Evolutionary conservation across 2,797 vertebrate species (phyloP).

Genomic region (Microctenopoma stevenorrisi): DNA sequence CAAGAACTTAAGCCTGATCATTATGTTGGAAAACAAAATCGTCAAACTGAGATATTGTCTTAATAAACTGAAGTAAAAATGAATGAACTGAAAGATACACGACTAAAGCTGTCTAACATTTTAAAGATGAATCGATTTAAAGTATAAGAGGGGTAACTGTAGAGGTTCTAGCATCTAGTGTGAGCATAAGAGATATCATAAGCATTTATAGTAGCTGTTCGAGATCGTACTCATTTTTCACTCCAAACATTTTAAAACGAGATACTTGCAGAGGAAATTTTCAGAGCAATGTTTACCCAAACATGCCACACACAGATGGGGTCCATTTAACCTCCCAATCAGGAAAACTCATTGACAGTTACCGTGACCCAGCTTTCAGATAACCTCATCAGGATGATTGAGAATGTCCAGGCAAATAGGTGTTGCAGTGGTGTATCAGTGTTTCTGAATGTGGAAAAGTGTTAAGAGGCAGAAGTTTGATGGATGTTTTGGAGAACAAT

Average conservation of each 20-base stretch:
- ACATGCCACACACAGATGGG: neutral
- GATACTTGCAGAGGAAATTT: neutral
- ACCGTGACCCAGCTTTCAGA: too few relatives aligned
- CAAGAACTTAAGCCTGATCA: conserved; percentile 34
- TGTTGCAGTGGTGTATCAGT: neutral
- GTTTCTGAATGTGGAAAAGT: neutral
- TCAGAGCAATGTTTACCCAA: neutral
- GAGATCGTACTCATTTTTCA: neutral
- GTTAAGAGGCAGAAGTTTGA: neutral
- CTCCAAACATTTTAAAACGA: too few relatives aligned
- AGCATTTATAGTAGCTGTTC: neutral
- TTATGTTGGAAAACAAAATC: neutral
- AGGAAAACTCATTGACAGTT: neutral
- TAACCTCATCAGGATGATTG: too few relatives aligned
- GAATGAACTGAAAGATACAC: neutral
- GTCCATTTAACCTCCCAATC: conserved; percentile 13
- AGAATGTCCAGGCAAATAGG: neutral
- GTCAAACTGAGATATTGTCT: conserved; percentile 4
- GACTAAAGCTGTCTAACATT: neutral
- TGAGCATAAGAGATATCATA: neutral
- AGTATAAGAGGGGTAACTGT: neutral
- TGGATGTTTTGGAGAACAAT: neutral
- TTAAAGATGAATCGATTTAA: conserved; percentile 16
- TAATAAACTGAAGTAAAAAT: conserved; percentile 4
- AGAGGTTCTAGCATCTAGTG: neutral